Base-by-base conservation (phyloP, 2,113 vertebrate genomes). In the Microtus ochrogaster region DNA sequence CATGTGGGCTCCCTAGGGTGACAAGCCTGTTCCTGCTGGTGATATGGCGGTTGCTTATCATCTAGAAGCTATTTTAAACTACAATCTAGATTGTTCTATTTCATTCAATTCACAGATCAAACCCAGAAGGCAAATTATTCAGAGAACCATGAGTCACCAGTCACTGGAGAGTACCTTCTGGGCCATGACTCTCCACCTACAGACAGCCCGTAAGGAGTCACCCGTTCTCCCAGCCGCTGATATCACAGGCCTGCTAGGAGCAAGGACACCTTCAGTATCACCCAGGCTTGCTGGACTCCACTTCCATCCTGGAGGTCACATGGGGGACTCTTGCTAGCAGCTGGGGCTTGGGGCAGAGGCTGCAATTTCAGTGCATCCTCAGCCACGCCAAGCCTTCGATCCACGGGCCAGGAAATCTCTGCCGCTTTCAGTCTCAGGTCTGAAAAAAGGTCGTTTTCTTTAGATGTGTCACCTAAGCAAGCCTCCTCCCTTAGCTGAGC, bases 21-120 rank as follows among this genome's bases (percentile, higher is more conserved):
- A 66, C 66, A 17, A 52, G n/a, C n/a, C 22, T 33, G 7, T 28
- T 12, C 14, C 5, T 81, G 72, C 16, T 21, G 13, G 30, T 79
- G 68, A 65, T 8, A 2, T 44, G 41, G 3, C 9, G 19, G 4
- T 17, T 66, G 1, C 26, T 70, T 65, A 49, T 65, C 49, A 30
- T 36, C 19, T 30, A 85, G 84, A 97, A 92, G 78, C 41, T 30
- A 65, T 68, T 95, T 88, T 76, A 82, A 91, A 39, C 61, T 36
- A 77, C 73, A 89, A 36, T 68, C 72, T 82, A 78, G 24, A 93
- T 12, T 41, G 33, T 63, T 85, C 47, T 84, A 28, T 88, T 90
- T 81, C 28, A 7, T 55, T 65, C 55, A 49, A 30, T 41, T 92
- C 78, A 65, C 52, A 89, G 66, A 74, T 78, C 55, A 52, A 90